phyloP scores from a whole-genome alignment of 2,888 invertebrate species.

The Brachypalpus laphriformis region DNA sequence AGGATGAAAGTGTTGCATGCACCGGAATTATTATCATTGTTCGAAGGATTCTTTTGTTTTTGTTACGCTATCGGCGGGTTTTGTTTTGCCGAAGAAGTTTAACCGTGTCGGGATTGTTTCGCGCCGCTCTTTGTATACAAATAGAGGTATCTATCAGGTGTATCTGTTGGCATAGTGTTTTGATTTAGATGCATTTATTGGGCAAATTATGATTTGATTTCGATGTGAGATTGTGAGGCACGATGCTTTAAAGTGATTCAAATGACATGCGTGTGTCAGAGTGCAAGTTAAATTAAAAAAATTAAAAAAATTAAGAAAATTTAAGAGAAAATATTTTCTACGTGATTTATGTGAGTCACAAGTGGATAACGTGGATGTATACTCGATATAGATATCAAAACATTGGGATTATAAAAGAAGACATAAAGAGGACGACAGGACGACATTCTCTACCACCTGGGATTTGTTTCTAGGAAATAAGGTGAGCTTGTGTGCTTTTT shows the following conservation, averaged over 20 bases:
- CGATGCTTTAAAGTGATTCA: not conserved
- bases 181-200: constrained; percentile 8
- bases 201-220: constrained; percentile 7
- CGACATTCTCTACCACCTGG: not conserved
- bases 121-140: not conserved
- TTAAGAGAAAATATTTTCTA: not conserved
- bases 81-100: not conserved
- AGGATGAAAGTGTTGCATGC: constrained; percentile 42
- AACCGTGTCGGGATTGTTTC: not conserved
- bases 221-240: too few relatives aligned
- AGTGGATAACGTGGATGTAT: constrained; percentile 57
- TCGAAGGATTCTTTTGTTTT: not conserved
- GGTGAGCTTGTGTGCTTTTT: not conserved
- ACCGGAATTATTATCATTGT: not conserved
- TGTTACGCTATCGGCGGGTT: not conserved
- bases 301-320: constrained; percentile 2
- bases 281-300: constrained; percentile 47
- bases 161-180: not conserved
- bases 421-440: constrained; percentile 9
- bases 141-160: not conserved
- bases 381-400: constrained; percentile 45
- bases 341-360: constrained; percentile 43
- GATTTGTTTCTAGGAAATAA: not conserved
- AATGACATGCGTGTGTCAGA: constrained; percentile 66
- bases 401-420: constrained; percentile 63